Base-by-base conservation (phyloP, 2,797 vertebrate genomes). In the Coregonus suidteri region DNA sequence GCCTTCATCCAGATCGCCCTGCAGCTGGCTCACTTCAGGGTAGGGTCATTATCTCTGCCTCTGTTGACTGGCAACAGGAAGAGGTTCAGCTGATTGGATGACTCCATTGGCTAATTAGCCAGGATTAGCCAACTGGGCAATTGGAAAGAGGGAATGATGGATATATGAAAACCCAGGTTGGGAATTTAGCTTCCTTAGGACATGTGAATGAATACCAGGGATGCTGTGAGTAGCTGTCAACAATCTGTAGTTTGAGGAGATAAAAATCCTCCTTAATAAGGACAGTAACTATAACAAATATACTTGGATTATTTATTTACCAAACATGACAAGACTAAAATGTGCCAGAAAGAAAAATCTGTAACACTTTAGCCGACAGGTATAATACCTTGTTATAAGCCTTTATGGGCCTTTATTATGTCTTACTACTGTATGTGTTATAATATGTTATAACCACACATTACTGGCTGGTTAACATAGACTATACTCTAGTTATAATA, bases 21-120 rank as follows among this genome's bases (percentile, higher is more conserved):
- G 9, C 98, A 99, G 93, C 94, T 99, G 75, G 97, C 98, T n/a
- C 96, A 99, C 83, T 99, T 94, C 83, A 94, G 95, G 93, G 98
- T 97, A 81, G 86, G 75, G 1, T 18, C 14, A 52, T 14, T 30
- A 9, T 53, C 18, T 47, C 9, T 47, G 9, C 41, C 41, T 9
- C 41, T 47, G 41, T 47, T 47, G 41, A 64, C 59, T 30, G 59
- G 25, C 59, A 64, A 20, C 59, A 3, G 3, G 20, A 25, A 13
- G 20, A 64, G 59, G 20, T 1, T 7, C 59, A n/a, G 56, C 56
- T 25, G 25, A 25, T 9, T 25, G 59, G 59, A 25, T 64, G 1
- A 64, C 7, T 11, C 6, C 59, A 1, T 25, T 64, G 59, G 59
- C 59, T 25, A n/a, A 56, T 13, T 56, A 56, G 54, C 54, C 4